Conservation (phyloP, 2,888 invertebrate species). For the Alitta virens region DNA sequence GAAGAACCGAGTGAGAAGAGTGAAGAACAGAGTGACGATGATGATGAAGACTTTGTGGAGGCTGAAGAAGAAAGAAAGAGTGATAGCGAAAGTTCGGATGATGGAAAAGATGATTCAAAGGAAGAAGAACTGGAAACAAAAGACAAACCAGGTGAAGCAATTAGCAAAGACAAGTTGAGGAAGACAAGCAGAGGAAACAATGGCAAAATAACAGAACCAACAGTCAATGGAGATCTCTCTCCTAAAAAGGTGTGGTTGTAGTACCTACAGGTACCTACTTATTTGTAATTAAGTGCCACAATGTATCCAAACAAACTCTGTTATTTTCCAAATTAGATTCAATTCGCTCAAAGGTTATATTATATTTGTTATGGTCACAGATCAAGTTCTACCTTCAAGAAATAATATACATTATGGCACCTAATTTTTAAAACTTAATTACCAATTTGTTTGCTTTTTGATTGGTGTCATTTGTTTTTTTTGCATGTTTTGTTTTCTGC, state of each 20-base stretch:
- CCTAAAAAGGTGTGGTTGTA: conserved; percentile 6
- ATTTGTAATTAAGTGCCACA: background rate
- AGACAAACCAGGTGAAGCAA: background rate
- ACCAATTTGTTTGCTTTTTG: too few relatives aligned
- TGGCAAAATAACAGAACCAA: background rate
- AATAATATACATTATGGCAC: too few relatives aligned
- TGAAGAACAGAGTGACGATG: background rate
- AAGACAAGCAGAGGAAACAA: conserved; percentile 2
- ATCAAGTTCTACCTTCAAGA: too few relatives aligned
- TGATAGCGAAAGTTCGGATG: background rate
- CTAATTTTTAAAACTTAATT: too few relatives aligned
- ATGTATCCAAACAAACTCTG: background rate
- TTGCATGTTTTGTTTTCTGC: background rate
- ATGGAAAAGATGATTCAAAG: conserved; percentile 1
- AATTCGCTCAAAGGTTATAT: too few relatives aligned
- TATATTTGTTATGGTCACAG: too few relatives aligned
- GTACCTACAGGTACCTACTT: background rate
- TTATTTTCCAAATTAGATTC: too few relatives aligned
- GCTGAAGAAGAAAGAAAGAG: conserved; percentile 9
- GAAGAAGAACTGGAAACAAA: conserved; percentile 5
- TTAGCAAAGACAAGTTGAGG: background rate
- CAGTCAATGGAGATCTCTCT: background rate
- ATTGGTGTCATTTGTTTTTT: background rate
- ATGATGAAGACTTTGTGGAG: background rate
- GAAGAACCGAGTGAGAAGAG: background rate